Evolutionary conservation across 1,140 invertebrate species (phyloP).

Genomic region (Pentalonia nigronervosa): DNA sequence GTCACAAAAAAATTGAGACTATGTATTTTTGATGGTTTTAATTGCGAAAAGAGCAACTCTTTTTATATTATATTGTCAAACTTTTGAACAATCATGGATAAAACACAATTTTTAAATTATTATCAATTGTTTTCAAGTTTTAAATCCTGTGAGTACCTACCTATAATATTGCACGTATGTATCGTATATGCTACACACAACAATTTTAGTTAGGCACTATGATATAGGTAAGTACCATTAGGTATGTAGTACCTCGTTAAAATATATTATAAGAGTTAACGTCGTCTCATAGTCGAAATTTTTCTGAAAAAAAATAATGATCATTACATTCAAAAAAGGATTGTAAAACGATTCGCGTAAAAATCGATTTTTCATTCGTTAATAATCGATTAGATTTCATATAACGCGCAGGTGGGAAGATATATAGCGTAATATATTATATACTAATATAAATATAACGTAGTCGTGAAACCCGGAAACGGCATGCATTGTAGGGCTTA

Average conservation of each 20-base stretch:
- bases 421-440: no score
- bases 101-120: no score
- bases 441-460: neutral
- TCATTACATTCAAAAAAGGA: neutral
- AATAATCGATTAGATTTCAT: neutral
- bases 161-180: no score
- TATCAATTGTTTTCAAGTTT: no score
- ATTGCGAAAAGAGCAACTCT: neutral
- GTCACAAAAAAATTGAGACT: no score
- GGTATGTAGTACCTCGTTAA: no score
- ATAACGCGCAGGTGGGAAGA: neutral
- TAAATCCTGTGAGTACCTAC: no score
- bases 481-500: neutral
- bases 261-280: neutral
- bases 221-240: no score
- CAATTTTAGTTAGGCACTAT: no score
- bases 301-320: neutral
- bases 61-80: neutral
- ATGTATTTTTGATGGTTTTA: neutral
- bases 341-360: neutral
- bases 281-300: neutral
- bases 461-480: neutral
- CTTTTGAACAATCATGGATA: no score
- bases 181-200: no score
- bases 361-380: neutral